Base-by-base conservation (phyloP, 2,888 invertebrate species). In the Troides oblongomaculatus region DNA sequence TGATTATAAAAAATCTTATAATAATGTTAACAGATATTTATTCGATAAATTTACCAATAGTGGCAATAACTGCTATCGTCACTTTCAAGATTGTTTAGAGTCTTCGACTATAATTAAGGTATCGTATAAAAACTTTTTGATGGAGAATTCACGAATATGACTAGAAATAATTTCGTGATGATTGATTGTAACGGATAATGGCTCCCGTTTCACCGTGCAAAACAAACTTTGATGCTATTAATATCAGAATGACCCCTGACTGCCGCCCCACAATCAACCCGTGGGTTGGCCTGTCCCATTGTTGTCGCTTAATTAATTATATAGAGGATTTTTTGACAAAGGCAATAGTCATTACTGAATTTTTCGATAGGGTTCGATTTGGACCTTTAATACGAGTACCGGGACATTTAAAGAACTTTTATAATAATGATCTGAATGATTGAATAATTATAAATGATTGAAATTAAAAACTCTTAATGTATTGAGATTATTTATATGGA, bases 281-380 rank as follows among this genome's bases (percentile, higher is more conserved):
- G 43, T 72, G 73, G 73, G 76, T 75, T 73, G 72, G 75, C 78
- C 84, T 81, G 77, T 76, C 71, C 77, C 79, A 82, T 85, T 82
- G 84, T 85, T 85, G 85, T 85, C 87, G 86, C 88, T 89, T 89
- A 90, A 90, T 90, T 89, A 89, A 90, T 89, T 89, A 89, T 85
- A 83, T 81, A 76, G 79, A 78, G 77, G 80, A 82, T 81, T 81
- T 78, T 77, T 75, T 77, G 62, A 65, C 75, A 74, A 75, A 79
- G 79, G 79, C 80, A 79, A 83, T 84, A 84, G 84, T 87, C 81
- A 88, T 88, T 87, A 87, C 77, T 76, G 77, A 80, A 85, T 88
- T 86, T 87, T 82, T 84, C 85, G 81, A 62, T 63, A 66, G 59
- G 53, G 70, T 66, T 70, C 36, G 39, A 83, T 79, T 81, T 79